A percentile compares a stretch with the other conserved stretches of the same genome.
Conservation (phyloP, 2,888 invertebrate genomes). For the Heliconius ethilla region DNA sequence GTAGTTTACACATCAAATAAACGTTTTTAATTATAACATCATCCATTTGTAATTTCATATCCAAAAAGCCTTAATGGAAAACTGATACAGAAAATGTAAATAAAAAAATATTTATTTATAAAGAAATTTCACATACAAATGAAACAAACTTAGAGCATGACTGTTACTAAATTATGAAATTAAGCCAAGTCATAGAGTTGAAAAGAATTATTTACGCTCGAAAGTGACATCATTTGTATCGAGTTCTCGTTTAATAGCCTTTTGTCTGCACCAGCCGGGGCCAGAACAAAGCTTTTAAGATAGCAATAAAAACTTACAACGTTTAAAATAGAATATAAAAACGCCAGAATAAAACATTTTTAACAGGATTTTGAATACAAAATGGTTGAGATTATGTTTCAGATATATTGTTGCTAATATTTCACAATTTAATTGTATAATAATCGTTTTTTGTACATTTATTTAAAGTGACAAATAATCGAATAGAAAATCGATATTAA, state of each 20-base stretch:
- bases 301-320: constrained; percentile 35
- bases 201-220: constrained; percentile 24
- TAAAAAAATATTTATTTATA: background rate
- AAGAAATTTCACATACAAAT: constrained; percentile 7
- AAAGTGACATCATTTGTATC: constrained; percentile 32
- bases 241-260: constrained; percentile 34
- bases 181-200: constrained; percentile 20
- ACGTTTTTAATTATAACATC: too few species aligned
- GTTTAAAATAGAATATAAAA: constrained; percentile 24
- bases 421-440: background rate
- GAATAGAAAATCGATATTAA: background rate
- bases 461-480: background rate
- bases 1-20: too few species aligned
- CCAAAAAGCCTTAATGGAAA: background rate
- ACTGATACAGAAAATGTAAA: background rate
- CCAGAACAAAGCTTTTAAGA: constrained; percentile 34
- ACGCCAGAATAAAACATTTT: constrained; percentile 12
- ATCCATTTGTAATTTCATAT: too few species aligned
- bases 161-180: constrained; percentile 22
- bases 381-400: background rate
- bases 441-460: background rate
- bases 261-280: constrained; percentile 29
- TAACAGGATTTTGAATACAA: constrained; percentile 6
- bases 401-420: background rate
- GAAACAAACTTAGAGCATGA: constrained; percentile 10